These are phyloP conservation scores for Rotaria socialis DNA, from an alignment of 2,888 invertebrate species.

Conservation along the genomic window DNA sequence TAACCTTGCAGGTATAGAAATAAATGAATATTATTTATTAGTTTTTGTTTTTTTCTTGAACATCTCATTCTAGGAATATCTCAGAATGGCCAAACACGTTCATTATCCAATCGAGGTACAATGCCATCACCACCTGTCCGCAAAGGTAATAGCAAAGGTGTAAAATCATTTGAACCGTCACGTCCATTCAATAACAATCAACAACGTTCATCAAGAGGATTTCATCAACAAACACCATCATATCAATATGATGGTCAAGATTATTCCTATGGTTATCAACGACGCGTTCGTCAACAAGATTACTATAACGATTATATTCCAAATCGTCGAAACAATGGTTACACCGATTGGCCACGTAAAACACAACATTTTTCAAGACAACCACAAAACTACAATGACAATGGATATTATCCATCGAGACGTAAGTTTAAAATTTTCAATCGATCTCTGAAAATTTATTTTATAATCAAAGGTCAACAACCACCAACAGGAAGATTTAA, in stretches of 20 bases:
- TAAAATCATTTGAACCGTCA: conserved; percentile 11
- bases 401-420: not conserved
- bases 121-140: not conserved
- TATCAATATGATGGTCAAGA: not conserved
- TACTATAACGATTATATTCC: conserved; percentile 1
- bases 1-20: not conserved
- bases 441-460: not conserved
- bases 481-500: not conserved
- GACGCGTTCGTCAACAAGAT: not conserved
- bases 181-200: conserved; percentile 30
- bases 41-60: not conserved
- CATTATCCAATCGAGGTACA: not conserved
- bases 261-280: not conserved
- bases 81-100: not conserved
- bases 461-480: not conserved
- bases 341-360: conserved; percentile 26
- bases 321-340: not conserved
- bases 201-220: conserved; percentile 17
- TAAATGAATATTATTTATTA: not conserved
- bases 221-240: conserved; percentile 37
- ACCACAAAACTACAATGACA: conserved; percentile 3
- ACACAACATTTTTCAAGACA: conserved; percentile 39
- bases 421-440: not conserved
- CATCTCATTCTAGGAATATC: not conserved
- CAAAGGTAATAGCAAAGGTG: not conserved